Evolutionary conservation across 2,113 vertebrate genomes (phyloP).

Genomic region (Poecilia latipinna): DNA sequence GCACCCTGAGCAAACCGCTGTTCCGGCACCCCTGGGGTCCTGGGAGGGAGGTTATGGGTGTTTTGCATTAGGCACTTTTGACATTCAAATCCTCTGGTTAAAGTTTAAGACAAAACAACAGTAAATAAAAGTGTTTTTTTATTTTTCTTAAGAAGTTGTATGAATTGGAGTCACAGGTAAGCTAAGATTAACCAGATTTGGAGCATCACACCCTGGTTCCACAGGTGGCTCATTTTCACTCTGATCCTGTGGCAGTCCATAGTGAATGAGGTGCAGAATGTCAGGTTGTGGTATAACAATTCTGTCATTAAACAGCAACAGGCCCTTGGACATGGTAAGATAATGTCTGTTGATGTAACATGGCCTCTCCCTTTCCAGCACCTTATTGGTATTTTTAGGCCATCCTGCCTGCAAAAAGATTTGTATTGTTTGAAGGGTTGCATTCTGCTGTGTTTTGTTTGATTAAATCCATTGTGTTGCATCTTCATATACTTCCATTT

Average conservation of each 20-base stretch:
- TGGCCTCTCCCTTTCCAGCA: background rate
- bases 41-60: too few relatives aligned
- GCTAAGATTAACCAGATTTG: too few relatives aligned
- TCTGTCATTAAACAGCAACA: constrained; percentile 1
- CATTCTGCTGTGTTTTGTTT: background rate
- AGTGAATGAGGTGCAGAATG: background rate
- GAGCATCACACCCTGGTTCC: too few relatives aligned
- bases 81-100: too few relatives aligned
- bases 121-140: too few relatives aligned
- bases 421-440: background rate
- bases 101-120: too few relatives aligned
- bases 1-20: too few relatives aligned
- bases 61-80: too few relatives aligned
- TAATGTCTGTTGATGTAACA: constrained; percentile 8
- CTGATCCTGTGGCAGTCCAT: background rate
- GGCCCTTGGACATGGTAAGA: background rate
- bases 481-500: background rate
- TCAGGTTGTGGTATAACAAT: background rate
- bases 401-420: constrained; percentile 3
- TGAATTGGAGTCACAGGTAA: too few relatives aligned
- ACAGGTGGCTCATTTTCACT: too few relatives aligned
- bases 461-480: constrained; percentile 1
- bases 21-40: too few relatives aligned
- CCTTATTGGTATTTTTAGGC: background rate
- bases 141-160: too few relatives aligned